Evolutionary conservation across 2,888 invertebrate species (phyloP), one percentile per base, ranked within the genome.

Genomic region (Lutraria lutraria): DNA sequence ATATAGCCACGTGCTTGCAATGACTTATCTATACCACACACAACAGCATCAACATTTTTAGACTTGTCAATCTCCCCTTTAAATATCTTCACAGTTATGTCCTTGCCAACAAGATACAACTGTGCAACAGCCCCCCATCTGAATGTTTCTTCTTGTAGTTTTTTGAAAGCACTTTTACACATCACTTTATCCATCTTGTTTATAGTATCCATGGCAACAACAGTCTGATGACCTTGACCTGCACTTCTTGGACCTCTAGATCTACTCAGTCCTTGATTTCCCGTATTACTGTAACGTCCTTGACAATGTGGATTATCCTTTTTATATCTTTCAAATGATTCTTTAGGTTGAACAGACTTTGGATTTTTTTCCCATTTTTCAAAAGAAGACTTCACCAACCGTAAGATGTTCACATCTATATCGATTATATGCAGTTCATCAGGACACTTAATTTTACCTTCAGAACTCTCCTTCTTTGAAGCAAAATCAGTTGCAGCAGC

Each of bases 351-450:
- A 52, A 88, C 76, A 19, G 85, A 79, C 4, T 81, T 0, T 63
- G 91, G 89, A 76, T 85, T 83, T 81, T 60, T 81, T 68, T 87
- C 53, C 88, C 89, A 91, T 25, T 88, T 88, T 72, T 91, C 72
- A 13, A 80, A 72, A 16, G 92, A 89, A 1, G 56, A 52, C 29
- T 89, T 81, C 6, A 92, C 89, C 2, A 89, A 63, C 16, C 86
- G 60, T 19, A 93, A 86, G 21, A 93, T 92, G n/a, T 80, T 83
- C 3, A 56, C 25, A 85, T 93, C 91, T 10, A 91, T 81, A 85
- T 93, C 93, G 34, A 93, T 85, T 63, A 93, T 89, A 83, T 93
- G 93, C 16, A 93, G 56, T 34, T 91, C 93, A 25, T 68, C 81
- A 3, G 87, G 88, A 54, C 15, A 63, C 25, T 8, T 56, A 16